Conservation (phyloP, 2,797 vertebrate genomes). For the Morus bassanus region DNA sequence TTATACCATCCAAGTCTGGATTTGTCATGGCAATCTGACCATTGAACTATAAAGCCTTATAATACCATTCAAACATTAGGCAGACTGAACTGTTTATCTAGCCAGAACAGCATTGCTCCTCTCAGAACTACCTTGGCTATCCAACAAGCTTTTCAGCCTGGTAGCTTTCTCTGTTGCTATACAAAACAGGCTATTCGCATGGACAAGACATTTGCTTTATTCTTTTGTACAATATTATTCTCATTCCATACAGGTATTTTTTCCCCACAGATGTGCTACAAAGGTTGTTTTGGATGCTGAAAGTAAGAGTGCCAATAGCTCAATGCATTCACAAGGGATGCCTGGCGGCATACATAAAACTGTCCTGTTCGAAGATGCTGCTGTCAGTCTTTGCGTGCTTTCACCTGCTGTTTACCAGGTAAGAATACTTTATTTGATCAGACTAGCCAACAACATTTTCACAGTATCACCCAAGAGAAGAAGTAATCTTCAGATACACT, state of each 20-base stretch:
- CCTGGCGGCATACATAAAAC: background rate
- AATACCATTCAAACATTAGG: background rate
- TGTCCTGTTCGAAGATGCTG: background rate
- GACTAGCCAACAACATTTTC: background rate
- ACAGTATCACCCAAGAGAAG: background rate
- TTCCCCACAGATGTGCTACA: background rate
- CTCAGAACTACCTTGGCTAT: background rate
- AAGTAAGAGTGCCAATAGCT: background rate
- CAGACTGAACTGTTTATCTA: background rate
- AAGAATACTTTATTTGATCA: background rate
- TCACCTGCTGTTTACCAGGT: background rate
- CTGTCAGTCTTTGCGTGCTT: background rate
- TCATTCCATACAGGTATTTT: background rate
- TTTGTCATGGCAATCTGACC: background rate
- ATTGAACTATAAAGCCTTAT: background rate
- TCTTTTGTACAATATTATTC: background rate
- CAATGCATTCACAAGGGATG: background rate
- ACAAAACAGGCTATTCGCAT: background rate
- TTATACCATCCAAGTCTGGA: background rate
- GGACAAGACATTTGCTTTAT: background rate
- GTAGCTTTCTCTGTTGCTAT: background rate
- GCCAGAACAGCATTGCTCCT: background rate
- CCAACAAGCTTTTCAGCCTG: background rate
- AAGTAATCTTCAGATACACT: background rate
- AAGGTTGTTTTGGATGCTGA: constrained; percentile 1